A percentile compares a stretch with the other conserved stretches of the same genome.
phyloP scores from a whole-genome alignment of 2,797 vertebrate species.

The Lutjanus campechanus region DNA sequence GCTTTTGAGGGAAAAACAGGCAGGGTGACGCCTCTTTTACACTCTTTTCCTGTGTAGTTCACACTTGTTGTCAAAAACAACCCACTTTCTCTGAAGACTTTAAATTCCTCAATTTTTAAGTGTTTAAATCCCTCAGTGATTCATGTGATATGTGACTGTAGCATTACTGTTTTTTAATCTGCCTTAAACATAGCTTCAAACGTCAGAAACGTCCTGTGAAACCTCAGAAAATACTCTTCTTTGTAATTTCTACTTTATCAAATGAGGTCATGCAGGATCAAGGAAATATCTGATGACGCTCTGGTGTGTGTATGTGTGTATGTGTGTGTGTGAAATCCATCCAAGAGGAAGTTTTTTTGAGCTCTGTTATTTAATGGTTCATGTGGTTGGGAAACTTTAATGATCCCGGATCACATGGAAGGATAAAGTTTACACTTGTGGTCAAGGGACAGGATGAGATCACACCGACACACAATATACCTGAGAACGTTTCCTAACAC shows the following conservation, averaged over 20 bases:
- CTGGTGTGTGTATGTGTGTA: background rate
- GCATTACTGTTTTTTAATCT: background rate
- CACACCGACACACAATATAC: conserved; percentile 32
- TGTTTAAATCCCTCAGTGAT: too few relatives aligned
- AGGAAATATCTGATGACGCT: conserved; percentile 28
- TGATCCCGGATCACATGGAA: conserved; percentile 50
- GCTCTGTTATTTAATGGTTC: conserved; percentile 43
- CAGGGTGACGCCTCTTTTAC: background rate
- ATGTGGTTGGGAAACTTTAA: conserved; percentile 55
- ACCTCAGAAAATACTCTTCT: background rate
- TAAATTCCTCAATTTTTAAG: background rate
- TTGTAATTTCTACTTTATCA: conserved; percentile 10
- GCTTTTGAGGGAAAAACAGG: background rate
- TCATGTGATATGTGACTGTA: background rate
- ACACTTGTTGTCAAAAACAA: background rate
- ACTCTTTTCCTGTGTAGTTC: background rate
- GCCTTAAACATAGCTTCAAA: background rate
- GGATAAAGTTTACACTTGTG: conserved; percentile 62
- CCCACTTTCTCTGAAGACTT: background rate
- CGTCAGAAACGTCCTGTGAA: background rate
- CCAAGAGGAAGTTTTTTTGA: conserved; percentile 52
- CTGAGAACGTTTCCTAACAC: conserved; percentile 42
- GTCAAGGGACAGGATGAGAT: conserved; percentile 41
- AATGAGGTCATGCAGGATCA: conserved; percentile 20
- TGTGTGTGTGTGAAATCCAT: conserved; percentile 11